These are phyloP conservation scores for Echinarachnius parma DNA, from an alignment of 53 echinoderm and acorn worm species.

Conservation along the genomic window DNA sequence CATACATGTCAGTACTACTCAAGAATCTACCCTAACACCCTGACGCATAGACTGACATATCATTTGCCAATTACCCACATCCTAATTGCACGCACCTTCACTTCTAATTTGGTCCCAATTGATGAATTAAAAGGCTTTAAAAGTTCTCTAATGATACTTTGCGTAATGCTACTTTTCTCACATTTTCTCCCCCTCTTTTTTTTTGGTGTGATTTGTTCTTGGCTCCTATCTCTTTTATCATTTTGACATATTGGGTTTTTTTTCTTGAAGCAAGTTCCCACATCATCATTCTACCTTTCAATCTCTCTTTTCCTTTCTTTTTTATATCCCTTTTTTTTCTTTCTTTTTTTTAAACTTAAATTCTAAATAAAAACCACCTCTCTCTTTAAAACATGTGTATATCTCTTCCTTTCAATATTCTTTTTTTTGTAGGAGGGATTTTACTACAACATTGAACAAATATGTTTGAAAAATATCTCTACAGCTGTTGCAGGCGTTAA, in stretches of 20 bases:
- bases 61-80: slow-evolving; percentile 41
- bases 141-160: too few relatives aligned
- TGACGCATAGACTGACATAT: slow-evolving; percentile 39
- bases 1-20: slow-evolving; percentile 18
- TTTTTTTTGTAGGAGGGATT: too few relatives aligned
- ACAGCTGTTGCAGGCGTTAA: too few relatives aligned
- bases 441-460: too few relatives aligned
- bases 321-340: neutral
- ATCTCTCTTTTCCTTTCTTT: neutral
- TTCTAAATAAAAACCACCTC: too few relatives aligned
- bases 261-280: neutral
- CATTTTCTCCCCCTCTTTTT: neutral
- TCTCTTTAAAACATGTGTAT: too few relatives aligned
- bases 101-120: slow-evolving; percentile 26
- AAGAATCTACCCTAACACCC: neutral
- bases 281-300: neutral
- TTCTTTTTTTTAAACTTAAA: neutral
- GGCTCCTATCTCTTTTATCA: neutral
- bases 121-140: slow-evolving; percentile 37
- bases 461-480: too few relatives aligned
- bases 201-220: neutral
- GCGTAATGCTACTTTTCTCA: too few relatives aligned
- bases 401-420: too few relatives aligned
- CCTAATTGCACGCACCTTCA: slow-evolving; percentile 35
- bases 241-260: neutral